Evolutionary conservation across 2,797 vertebrate genomes (phyloP), one percentile per base, ranked within the genome.

Genomic region (Coilia nasus): DNA sequence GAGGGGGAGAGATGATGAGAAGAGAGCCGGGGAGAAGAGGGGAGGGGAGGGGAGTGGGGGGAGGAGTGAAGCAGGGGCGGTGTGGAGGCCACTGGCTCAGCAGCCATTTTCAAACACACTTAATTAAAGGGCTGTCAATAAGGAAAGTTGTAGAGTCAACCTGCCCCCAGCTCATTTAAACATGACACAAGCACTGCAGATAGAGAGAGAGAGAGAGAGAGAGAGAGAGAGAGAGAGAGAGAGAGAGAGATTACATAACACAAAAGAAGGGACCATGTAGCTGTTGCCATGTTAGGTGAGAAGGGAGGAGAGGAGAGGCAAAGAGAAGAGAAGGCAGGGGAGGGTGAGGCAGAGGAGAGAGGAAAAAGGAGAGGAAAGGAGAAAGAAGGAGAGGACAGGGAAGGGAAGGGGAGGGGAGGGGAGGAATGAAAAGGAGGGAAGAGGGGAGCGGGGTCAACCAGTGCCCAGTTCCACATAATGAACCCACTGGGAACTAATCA

Each of bases 101-200:
- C 84, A 84, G n/a, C 64, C 54, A 75, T 21, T 84, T 82, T 86
- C 78, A 81, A 87, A 75, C 59, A 59, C 46, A 23, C 81, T 78
- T 90, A 87, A 87, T 88, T 88, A 83, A 78, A 78, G 31, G 23
- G 12, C 60, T 85, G 54, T 86, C 46, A 87, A 75, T 88, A 85
- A 89, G 82, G 35, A 87, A 83, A 75, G 46, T 23, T 83, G 57
- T 57, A 81, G 60, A 84, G 60, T 50, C 64, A 80, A 62, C 85
- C 54, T 81, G 31, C 71, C 1, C 7, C 31, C 67, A 11, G 2
- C 67, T 14, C 50, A 54, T 54, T 54, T 54, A 54, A 9, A 54
- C 50, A 54, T 54, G 14, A 71, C 67, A 71, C 12, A 78, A 44
- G 71, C 19, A 7, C 31, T 44, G 31, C 6, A 41, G 67, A 41